Percentiles rank a stretch among this genome's conserved stretches.
Evolutionary conservation across 2,797 vertebrate genomes (phyloP).

Genomic region (Taenioides sp.): DNA sequence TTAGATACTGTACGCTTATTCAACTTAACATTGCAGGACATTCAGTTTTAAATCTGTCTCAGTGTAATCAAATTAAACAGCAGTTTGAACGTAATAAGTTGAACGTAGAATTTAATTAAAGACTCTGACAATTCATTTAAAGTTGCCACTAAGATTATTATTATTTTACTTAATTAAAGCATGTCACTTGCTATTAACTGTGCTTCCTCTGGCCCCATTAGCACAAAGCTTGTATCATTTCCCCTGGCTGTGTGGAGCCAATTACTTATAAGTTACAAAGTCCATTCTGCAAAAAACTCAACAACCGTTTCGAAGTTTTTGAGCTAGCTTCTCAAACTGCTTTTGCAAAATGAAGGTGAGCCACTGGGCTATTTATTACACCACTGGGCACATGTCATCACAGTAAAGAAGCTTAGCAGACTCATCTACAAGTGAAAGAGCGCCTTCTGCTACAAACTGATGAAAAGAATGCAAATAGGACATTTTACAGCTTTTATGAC

Average conservation of each 20-base stretch:
- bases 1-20: neutral
- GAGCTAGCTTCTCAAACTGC: neutral
- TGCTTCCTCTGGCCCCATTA: neutral
- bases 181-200: neutral
- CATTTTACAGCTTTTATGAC: conserved; percentile 34
- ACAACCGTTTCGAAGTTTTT: neutral
- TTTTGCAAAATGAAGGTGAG: neutral
- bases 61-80: neutral
- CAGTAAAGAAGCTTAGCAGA: conserved; percentile 4
- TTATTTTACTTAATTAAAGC: neutral
- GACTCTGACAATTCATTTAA: neutral
- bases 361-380: neutral
- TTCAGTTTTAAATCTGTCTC: neutral
- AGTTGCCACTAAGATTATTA: too few species aligned
- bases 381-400: conserved; percentile 5
- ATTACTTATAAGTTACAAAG: neutral
- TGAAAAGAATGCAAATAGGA: conserved; percentile 4
- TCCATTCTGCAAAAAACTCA: neutral
- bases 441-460: neutral
- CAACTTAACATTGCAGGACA: neutral
- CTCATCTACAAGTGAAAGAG: conserved; percentile 12
- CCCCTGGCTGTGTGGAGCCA: neutral
- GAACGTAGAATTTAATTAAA: neutral
- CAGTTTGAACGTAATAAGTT: neutral
- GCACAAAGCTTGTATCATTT: neutral